Percentiles rank a stretch among this genome's conserved stretches.
Evolutionary conservation across 2,888 invertebrate species (phyloP).

Genomic region (Ischnus inquisitorius): DNA sequence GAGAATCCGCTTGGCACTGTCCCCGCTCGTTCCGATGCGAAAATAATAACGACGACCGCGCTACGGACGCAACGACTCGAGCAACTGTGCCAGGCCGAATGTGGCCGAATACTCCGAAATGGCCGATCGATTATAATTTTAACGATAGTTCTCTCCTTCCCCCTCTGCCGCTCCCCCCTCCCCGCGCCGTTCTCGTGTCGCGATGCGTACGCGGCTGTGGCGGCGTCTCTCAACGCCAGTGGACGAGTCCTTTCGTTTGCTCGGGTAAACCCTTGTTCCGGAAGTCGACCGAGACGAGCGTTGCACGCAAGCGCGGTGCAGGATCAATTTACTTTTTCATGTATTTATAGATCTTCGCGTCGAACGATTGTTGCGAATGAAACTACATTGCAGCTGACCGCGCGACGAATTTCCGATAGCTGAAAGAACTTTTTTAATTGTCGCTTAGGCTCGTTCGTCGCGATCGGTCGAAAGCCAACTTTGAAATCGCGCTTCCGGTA

Average conservation of each 20-base stretch:
- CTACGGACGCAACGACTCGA: neutral
- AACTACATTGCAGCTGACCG: neutral
- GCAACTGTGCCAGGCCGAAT: conserved; percentile 34
- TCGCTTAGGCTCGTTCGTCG: neutral
- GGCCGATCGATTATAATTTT: conserved; percentile 74
- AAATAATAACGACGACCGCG: conserved; percentile 8
- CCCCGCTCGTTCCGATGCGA: neutral
- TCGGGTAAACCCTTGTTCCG: conserved; percentile 76
- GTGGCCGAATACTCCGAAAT: conserved; percentile 19
- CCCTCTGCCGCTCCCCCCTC: conserved; percentile 5
- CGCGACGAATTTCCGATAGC: no score
- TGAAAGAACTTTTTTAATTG: neutral
- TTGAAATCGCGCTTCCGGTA: neutral
- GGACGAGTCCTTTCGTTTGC: conserved; percentile 72
- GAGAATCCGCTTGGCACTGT: conserved; percentile 3
- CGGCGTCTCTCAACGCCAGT: neutral
- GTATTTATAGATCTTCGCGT: neutral
- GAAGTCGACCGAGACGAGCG: conserved; percentile 39
- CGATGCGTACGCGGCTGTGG: conserved; percentile 31
- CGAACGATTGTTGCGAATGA: neutral
- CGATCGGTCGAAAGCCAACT: neutral
- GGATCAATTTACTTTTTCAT: conserved; percentile 1
- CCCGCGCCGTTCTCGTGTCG: neutral
- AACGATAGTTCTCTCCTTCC: conserved; percentile 21
- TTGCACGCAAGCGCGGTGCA: conserved; percentile 65